Evolutionary conservation across 2,888 invertebrate genomes (phyloP).

Genomic region (Entomobrya proxima): DNA sequence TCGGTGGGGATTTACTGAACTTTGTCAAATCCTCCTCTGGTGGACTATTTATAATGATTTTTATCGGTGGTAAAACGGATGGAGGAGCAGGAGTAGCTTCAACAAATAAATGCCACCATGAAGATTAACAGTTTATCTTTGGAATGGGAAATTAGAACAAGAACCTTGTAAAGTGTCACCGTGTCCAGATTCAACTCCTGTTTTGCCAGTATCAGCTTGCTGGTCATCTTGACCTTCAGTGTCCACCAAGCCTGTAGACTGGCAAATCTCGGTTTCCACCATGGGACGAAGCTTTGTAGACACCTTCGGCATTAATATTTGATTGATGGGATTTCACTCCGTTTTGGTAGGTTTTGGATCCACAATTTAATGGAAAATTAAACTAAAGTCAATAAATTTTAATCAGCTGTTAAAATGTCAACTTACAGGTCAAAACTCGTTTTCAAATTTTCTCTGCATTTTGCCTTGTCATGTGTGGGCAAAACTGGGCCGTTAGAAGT

Average conservation of each 20-base stretch:
- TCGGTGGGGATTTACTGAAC: background rate
- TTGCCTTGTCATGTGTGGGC: background rate
- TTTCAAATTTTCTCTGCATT: slow-evolving; percentile 8
- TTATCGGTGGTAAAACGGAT: background rate
- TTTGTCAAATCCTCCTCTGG: background rate
- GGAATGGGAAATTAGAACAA: too few relatives aligned
- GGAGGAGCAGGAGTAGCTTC: background rate
- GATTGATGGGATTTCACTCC: slow-evolving; percentile 1
- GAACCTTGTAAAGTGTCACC: too few relatives aligned
- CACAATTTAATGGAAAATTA: background rate
- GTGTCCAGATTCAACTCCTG: too few relatives aligned
- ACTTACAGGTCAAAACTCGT: background rate
- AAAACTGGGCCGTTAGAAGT: background rate
- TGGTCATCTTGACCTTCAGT: too few relatives aligned
- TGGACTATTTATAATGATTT: background rate
- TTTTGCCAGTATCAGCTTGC: too few relatives aligned
- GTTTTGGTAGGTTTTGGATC: background rate
- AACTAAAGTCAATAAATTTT: background rate
- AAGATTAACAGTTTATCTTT: too few relatives aligned
- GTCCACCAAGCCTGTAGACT: background rate
- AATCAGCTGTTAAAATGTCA: too few relatives aligned
- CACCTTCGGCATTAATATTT: slow-evolving; percentile 8
- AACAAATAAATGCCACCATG: too few relatives aligned
- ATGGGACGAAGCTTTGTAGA: background rate
- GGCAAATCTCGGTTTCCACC: background rate